Conservation (phyloP, 2,113 vertebrate genomes). For the Herpetotheres cachinnans region DNA sequence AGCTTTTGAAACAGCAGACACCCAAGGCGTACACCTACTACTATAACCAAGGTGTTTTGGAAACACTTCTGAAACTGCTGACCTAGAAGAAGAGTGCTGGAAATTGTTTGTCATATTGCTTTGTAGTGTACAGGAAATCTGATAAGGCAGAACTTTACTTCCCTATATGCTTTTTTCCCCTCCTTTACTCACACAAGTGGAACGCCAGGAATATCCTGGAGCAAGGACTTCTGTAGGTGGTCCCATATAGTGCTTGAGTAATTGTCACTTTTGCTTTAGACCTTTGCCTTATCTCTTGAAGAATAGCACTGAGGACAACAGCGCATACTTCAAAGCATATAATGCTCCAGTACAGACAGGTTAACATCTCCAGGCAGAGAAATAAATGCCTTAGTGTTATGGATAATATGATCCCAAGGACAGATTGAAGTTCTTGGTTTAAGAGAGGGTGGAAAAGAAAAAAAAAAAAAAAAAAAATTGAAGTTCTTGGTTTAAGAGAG, state of each 20-base stretch:
- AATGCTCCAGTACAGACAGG: neutral
- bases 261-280: neutral
- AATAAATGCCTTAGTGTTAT: neutral
- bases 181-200: neutral
- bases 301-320: neutral
- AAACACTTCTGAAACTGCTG: conserved; percentile 1
- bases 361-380: neutral
- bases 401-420: neutral
- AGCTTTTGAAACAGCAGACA: neutral
- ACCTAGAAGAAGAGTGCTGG: neutral
- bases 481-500: neutral
- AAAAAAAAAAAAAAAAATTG: neutral
- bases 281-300: neutral
- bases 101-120: neutral
- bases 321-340: neutral
- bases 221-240: neutral
- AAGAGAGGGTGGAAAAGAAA: too few species aligned
- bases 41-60: neutral
- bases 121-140: neutral
- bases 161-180: neutral
- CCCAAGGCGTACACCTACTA: neutral
- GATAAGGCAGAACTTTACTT: neutral
- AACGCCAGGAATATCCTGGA: neutral
- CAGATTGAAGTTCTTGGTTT: neutral
- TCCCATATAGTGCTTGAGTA: fast-evolving